phyloP scores from a whole-genome alignment of 2,888 invertebrate genomes.

The Therioaphis trifolii region DNA sequence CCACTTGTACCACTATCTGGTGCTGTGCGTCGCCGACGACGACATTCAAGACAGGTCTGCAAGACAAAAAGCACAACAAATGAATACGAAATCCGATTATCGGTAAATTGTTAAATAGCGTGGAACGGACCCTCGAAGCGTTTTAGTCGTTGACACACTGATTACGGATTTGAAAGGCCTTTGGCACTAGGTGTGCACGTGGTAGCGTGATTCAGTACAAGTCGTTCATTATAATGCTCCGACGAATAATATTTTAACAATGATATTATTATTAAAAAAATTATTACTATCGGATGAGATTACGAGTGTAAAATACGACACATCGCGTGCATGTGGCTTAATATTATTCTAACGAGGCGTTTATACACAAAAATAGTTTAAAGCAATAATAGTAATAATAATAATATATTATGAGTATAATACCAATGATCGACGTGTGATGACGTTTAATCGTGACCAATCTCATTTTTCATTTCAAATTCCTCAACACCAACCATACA shows the following conservation, averaged over 20 bases:
- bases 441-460: neutral
- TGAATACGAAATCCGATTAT: neutral
- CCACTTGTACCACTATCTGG: neutral
- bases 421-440: neutral
- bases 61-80: neutral
- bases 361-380: no score
- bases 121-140: neutral
- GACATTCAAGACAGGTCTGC: neutral
- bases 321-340: neutral
- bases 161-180: slow-evolving; percentile 17
- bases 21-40: no score
- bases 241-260: neutral
- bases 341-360: no score
- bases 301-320: neutral
- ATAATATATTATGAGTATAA: no score
- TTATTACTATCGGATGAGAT: neutral
- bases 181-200: slow-evolving; percentile 3
- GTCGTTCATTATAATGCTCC: no score
- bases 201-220: neutral
- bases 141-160: neutral
- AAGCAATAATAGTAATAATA: no score
- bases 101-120: neutral
- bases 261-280: neutral
- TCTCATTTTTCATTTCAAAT: neutral
- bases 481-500: neutral